Evolutionary conservation across 2,113 vertebrate genomes (phyloP).

Genomic region (Xenus cinereus): DNA sequence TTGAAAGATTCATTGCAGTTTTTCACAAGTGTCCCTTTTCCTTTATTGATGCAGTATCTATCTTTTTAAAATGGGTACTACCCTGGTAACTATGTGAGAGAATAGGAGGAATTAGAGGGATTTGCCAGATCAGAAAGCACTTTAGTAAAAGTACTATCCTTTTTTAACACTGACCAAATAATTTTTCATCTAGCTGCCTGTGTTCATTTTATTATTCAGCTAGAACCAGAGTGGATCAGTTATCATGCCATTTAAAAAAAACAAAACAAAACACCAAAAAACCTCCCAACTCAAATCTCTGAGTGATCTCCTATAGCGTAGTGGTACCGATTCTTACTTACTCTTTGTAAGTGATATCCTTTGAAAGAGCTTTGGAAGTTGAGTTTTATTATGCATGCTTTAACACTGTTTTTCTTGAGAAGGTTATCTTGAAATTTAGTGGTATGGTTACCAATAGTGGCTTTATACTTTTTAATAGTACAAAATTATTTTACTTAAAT

Average conservation of each 20-base stretch:
- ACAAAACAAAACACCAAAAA: background rate
- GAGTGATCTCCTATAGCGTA: background rate
- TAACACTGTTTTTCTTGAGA: background rate
- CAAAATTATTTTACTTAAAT: background rate
- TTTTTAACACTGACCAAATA: background rate
- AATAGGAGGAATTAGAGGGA: background rate
- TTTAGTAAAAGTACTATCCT: background rate
- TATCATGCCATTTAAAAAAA: background rate
- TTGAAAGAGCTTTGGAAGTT: background rate
- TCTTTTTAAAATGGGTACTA: background rate
- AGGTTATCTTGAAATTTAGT: background rate
- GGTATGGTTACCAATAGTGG: background rate
- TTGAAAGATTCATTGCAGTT: background rate
- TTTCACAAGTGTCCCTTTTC: background rate
- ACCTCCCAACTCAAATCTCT: accelerated
- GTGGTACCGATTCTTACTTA: background rate
- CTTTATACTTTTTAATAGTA: background rate
- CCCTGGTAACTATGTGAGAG: background rate
- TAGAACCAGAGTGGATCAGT: background rate
- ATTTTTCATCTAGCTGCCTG: background rate
- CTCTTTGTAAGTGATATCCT: background rate
- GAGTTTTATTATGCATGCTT: background rate
- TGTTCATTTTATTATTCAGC: background rate
- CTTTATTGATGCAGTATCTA: background rate
- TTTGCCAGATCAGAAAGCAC: background rate